Conservation (phyloP, 2,888 invertebrate genomes). For the Xanthorhoe designata region DNA sequence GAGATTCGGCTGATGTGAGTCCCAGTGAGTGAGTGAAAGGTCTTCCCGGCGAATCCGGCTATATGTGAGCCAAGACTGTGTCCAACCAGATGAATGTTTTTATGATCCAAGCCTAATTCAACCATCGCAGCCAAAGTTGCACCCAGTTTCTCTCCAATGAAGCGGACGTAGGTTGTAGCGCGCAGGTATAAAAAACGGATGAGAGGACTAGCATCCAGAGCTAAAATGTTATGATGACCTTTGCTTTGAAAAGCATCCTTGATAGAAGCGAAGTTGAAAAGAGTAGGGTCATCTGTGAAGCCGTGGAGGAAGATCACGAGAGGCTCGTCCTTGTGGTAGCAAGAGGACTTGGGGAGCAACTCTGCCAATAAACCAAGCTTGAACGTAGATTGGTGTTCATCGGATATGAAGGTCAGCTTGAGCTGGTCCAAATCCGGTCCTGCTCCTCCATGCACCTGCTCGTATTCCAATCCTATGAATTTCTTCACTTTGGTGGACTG, state of each 20-base stretch:
- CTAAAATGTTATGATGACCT: slow-evolving; percentile 67
- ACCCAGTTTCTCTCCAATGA: slow-evolving; percentile 71
- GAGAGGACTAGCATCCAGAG: slow-evolving; percentile 74
- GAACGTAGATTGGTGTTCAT: slow-evolving; percentile 49
- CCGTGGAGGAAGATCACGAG: slow-evolving; percentile 72
- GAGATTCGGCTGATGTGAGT: slow-evolving; percentile 63
- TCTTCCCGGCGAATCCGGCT: slow-evolving; percentile 69
- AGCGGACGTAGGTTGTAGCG: slow-evolving; percentile 69
- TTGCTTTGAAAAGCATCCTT: slow-evolving; percentile 41
- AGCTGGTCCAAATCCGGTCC: slow-evolving; percentile 61
- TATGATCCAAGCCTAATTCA: slow-evolving; percentile 63
- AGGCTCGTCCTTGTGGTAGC: slow-evolving; percentile 48
- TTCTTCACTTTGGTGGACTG: slow-evolving; percentile 25
- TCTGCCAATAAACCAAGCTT: slow-evolving; percentile 58
- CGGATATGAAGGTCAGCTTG: slow-evolving; percentile 54
- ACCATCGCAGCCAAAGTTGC: slow-evolving; percentile 61
- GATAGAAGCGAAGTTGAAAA: slow-evolving; percentile 58
- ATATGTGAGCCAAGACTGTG: slow-evolving; percentile 79
- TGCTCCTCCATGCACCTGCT: slow-evolving; percentile 53
- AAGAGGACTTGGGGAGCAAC: slow-evolving; percentile 48
- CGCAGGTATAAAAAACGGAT: slow-evolving; percentile 73
- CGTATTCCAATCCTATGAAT: slow-evolving; percentile 32
- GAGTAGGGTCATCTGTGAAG: slow-evolving; percentile 69
- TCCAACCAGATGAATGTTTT: slow-evolving; percentile 69
- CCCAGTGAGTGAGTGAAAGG: slow-evolving; percentile 60